Conservation (phyloP, 2,888 invertebrate species). For the Yponomeuta cagnagella region DNA sequence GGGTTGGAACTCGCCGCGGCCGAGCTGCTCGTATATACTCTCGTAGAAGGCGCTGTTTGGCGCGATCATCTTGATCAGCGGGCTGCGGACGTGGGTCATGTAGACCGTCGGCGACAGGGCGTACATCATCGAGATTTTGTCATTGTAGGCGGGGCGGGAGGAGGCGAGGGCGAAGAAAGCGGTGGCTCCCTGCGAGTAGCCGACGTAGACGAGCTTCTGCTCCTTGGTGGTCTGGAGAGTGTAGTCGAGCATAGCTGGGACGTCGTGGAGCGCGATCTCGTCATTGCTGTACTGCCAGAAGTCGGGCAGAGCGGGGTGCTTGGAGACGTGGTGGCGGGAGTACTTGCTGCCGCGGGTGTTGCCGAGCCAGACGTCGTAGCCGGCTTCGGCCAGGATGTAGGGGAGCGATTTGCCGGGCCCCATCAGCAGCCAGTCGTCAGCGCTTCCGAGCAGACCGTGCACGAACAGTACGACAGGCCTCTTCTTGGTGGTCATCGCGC, state of each 20-base stretch:
- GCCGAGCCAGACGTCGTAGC: slow-evolving; percentile 66
- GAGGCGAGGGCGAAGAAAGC: slow-evolving; percentile 54
- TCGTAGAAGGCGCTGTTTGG: slow-evolving; percentile 46
- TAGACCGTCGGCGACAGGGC: slow-evolving; percentile 64
- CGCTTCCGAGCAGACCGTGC: slow-evolving; percentile 80
- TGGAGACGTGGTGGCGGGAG: slow-evolving; percentile 51
- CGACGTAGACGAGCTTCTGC: slow-evolving; percentile 55
- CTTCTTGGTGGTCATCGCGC: slow-evolving; percentile 30
- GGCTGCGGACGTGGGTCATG: slow-evolving; percentile 59
- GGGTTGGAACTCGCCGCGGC: slow-evolving; percentile 49
- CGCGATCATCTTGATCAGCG: slow-evolving; percentile 56
- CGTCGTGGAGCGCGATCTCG: slow-evolving; percentile 59
- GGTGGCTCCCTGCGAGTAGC: slow-evolving; percentile 53
- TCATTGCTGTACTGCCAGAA: slow-evolving; percentile 67
- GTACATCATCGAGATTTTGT: slow-evolving; percentile 56
- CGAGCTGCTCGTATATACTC: slow-evolving; percentile 37
- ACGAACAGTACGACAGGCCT: slow-evolving; percentile 70
- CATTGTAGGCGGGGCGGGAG: slow-evolving; percentile 49
- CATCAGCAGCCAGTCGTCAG: slow-evolving; percentile 81
- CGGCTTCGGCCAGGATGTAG: slow-evolving; percentile 53
- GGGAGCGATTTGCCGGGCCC: slow-evolving; percentile 72
- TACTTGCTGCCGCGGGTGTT: slow-evolving; percentile 63
- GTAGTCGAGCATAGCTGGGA: slow-evolving; percentile 64
- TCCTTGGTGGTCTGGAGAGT: slow-evolving; percentile 44
- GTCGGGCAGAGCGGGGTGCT: slow-evolving; percentile 46